Evolutionary conservation across 2,113 vertebrate genomes (phyloP).

Genomic region (Siniperca knerii): DNA sequence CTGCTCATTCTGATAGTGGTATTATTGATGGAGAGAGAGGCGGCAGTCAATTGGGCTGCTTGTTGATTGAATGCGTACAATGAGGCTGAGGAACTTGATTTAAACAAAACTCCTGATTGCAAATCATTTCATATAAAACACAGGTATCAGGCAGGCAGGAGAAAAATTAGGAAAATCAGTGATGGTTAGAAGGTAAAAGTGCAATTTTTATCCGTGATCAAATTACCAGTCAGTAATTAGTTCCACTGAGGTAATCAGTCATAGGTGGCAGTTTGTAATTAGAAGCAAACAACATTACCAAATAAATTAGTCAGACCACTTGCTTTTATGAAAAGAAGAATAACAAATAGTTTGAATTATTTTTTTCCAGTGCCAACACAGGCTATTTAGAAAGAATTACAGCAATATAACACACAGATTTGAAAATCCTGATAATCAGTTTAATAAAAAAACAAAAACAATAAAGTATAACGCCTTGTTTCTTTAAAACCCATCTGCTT

Average conservation of each 20-base stretch:
- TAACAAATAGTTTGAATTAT: not conserved
- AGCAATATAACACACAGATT: too few species aligned
- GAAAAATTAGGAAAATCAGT: not conserved
- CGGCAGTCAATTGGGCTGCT: constrained; percentile 25
- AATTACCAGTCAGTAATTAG: not conserved
- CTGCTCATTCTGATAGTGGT: constrained; percentile 8
- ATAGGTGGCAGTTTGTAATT: constrained; percentile 4
- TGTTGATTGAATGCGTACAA: constrained; percentile 25
- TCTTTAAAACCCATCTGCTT: not conserved
- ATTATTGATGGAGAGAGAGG: constrained; percentile 27
- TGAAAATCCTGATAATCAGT: not conserved
- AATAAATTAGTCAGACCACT: too few species aligned
- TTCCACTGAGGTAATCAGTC: constrained; percentile 11
- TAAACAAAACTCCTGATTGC: constrained; percentile 2
- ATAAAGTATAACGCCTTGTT: not conserved
- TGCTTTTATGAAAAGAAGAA: not conserved
- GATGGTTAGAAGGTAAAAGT: not conserved
- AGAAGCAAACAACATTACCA: not conserved
- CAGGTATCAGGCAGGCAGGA: not conserved
- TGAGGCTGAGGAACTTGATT: constrained; percentile 1
- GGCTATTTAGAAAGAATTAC: not conserved
- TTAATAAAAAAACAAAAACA: not conserved
- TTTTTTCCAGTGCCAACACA: not conserved
- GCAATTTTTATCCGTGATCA: not conserved
- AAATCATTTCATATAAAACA: not conserved